Evolutionary conservation across 2,797 vertebrate genomes (phyloP).

Genomic region (Myripristis murdjan): DNA sequence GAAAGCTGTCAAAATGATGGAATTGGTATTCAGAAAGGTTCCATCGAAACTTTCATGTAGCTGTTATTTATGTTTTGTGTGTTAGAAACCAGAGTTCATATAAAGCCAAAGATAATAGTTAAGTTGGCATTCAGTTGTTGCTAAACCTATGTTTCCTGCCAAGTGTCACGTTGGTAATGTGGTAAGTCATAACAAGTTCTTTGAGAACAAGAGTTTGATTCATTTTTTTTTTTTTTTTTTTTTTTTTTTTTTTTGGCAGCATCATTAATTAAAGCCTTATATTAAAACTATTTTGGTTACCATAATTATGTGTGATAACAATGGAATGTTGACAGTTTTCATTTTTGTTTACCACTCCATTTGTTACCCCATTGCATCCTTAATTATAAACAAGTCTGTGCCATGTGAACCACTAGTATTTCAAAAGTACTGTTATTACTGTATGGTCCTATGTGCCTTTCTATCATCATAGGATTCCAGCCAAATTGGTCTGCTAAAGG

Average conservation of each 20-base stretch:
- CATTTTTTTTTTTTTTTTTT: slow-evolving; percentile 37
- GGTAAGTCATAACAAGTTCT: slow-evolving; percentile 6
- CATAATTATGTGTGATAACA: slow-evolving; percentile 46
- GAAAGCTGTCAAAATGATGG: not conserved
- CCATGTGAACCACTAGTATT: not conserved
- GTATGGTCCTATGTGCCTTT: slow-evolving; percentile 59
- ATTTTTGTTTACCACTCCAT: slow-evolving; percentile 43
- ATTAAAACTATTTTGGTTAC: slow-evolving; percentile 37
- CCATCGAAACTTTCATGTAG: not conserved
- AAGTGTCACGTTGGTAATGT: not conserved
- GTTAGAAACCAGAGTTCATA: not conserved
- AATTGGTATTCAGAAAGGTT: not conserved
- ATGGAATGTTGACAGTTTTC: slow-evolving; percentile 32
- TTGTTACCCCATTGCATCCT: slow-evolving; percentile 55
- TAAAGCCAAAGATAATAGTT: slow-evolving; percentile 3
- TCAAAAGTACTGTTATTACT: slow-evolving; percentile 36
- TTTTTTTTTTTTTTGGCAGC: slow-evolving; percentile 40
- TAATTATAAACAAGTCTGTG: not conserved
- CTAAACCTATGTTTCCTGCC: not conserved
- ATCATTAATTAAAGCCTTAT: slow-evolving; percentile 27
- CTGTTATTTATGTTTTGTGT: too few species aligned
- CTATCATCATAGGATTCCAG: slow-evolving; percentile 90
- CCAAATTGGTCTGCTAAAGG: slow-evolving; percentile 95
- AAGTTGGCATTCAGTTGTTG: not conserved
- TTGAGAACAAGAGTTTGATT: slow-evolving; percentile 44